Percentiles rank a stretch among this genome's conserved stretches.
These are phyloP conservation scores for Auanema freiburgensis DNA, from an alignment of 2,888 invertebrate species.

Conservation along the genomic window DNA sequence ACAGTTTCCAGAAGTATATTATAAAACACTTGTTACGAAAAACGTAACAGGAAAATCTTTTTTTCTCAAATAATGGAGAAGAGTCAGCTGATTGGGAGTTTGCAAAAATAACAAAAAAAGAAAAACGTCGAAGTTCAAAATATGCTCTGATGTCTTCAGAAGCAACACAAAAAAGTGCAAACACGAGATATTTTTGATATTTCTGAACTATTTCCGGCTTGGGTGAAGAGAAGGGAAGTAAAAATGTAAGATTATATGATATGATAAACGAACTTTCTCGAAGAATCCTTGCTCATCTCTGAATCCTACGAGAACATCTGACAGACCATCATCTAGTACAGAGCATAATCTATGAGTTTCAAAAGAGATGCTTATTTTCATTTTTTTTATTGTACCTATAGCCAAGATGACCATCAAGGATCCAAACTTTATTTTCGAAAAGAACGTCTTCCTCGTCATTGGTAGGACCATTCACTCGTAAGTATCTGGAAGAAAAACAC, in stretches of 20 bases:
- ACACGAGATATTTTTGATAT: neutral
- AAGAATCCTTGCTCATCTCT: conserved; percentile 55
- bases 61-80: neutral
- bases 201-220: conserved; percentile 1
- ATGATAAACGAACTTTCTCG: conserved; percentile 45
- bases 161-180: no score
- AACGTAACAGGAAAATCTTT: no score
- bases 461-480: neutral
- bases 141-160: neutral
- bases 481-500: neutral
- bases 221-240: neutral
- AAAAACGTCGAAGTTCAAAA: neutral
- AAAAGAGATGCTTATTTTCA: neutral
- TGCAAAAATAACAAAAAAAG: neutral
- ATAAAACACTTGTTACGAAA: no score
- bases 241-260: neutral
- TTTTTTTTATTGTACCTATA: conserved; percentile 24
- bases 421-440: conserved; percentile 44
- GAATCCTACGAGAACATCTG: conserved; percentile 49
- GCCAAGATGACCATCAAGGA: conserved; percentile 45
- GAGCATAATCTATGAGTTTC: conserved; percentile 32
- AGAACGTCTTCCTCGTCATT: conserved; percentile 19
- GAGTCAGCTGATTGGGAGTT: conserved; percentile 10
- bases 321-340: conserved; percentile 40
- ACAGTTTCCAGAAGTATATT: no score